Percentiles rank a stretch among this genome's conserved stretches.
Conservation (phyloP, 2,113 vertebrate genomes). For the Barbus barbus region DNA sequence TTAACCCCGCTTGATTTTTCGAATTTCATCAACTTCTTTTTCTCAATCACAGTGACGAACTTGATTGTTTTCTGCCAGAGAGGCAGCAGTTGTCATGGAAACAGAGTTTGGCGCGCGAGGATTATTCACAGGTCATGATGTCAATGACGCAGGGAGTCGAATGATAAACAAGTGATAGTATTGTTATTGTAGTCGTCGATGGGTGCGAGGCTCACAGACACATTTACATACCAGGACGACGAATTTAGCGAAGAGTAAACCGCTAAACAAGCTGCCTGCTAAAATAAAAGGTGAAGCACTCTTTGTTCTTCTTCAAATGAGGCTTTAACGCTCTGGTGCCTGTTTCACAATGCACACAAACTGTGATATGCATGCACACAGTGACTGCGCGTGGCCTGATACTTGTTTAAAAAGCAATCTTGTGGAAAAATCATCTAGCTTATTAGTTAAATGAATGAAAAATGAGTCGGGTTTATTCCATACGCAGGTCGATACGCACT, state of each 20-base stretch:
- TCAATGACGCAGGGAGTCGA: conserved; percentile 46
- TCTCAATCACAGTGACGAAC: conserved; percentile 33
- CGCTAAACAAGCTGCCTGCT: conserved; percentile 12
- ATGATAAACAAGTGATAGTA: conserved; percentile 48
- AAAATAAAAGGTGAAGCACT: conserved; percentile 20
- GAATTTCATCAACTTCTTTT: conserved; percentile 14
- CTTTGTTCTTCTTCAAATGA: conserved; percentile 16
- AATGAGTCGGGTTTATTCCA: no score
- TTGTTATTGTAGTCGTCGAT: conserved; percentile 24
- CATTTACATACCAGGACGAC: neutral
- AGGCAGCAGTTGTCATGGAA: conserved; percentile 53
- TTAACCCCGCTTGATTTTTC: conserved; percentile 34
- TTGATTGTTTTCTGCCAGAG: conserved; percentile 30
- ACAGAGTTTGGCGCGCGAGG: conserved; percentile 31
- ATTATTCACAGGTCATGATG: conserved; percentile 52
- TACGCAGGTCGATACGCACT: neutral
- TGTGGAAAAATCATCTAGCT: conserved; percentile 11
- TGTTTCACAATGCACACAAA: conserved; percentile 7
- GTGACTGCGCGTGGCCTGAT: neutral
- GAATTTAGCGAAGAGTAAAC: neutral
- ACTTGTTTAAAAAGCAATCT: neutral
- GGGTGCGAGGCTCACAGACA: neutral
- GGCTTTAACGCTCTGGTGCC: neutral
- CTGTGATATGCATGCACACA: neutral
- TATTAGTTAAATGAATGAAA: conserved; percentile 27